A percentile compares a stretch with the other conserved stretches of the same genome.
Conservation (phyloP, 2,113 vertebrate genomes). For the Garra rufa region DNA sequence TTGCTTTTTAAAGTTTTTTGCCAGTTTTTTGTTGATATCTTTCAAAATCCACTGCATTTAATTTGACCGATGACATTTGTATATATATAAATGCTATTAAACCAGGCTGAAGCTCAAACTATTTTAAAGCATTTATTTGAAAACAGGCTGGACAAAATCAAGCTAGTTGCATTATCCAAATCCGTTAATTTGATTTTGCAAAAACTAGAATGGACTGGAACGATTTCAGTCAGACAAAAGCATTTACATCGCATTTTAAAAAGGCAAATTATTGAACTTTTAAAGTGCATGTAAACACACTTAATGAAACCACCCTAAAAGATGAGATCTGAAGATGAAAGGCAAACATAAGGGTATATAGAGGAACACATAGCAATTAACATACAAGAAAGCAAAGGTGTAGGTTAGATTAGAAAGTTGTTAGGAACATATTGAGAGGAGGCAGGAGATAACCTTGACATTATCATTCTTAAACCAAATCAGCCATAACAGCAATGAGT, state of each 20-base stretch:
- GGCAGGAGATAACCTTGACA: background rate
- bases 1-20: too few relatives aligned
- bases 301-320: background rate
- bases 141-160: too few relatives aligned
- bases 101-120: too few relatives aligned
- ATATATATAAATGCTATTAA: too few relatives aligned
- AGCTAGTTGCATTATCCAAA: background rate
- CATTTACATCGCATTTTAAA: background rate
- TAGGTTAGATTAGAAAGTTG: conserved; percentile 4
- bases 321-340: background rate
- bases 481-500: conserved; percentile 4
- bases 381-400: background rate
- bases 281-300: background rate
- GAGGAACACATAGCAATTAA: background rate
- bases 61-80: too few relatives aligned
- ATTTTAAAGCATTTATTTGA: too few relatives aligned
- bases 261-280: background rate
- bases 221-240: background rate
- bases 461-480: background rate
- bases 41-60: too few relatives aligned
- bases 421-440: conserved; percentile 10
- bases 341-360: background rate
- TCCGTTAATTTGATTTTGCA: background rate
- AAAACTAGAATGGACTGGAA: background rate
- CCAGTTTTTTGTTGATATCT: too few relatives aligned